Evolutionary conservation across 2,113 vertebrate genomes (phyloP).

Genomic region (Aptenodytes forsteri): DNA sequence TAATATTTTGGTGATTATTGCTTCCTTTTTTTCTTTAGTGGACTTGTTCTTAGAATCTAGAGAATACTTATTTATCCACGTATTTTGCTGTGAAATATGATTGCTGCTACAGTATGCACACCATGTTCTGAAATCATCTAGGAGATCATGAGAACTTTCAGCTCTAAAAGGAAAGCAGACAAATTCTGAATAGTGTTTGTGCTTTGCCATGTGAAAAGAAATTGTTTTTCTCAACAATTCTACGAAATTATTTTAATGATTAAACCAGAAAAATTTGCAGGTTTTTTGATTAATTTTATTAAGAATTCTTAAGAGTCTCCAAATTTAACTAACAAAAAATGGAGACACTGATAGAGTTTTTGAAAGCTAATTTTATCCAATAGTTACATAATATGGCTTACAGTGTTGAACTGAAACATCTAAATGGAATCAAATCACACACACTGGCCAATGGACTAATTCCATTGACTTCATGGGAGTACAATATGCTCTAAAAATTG

Average conservation of each 20-base stretch:
- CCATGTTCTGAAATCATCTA: background rate
- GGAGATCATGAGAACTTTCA: background rate
- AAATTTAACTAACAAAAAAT: background rate
- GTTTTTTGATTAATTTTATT: background rate
- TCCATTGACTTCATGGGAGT: background rate
- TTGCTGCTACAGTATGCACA: background rate
- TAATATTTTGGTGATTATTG: background rate
- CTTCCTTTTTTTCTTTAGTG: background rate
- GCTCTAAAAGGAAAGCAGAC: background rate
- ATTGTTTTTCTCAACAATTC: background rate
- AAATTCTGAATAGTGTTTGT: background rate
- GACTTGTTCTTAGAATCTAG: background rate
- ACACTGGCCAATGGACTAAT: accelerated
- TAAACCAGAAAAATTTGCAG: background rate
- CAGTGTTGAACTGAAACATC: background rate
- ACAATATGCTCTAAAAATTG: background rate
- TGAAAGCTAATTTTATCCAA: background rate
- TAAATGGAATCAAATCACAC: background rate
- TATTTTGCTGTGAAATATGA: background rate
- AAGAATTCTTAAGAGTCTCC: background rate
- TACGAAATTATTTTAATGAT: background rate
- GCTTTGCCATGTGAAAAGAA: background rate
- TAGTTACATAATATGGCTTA: background rate
- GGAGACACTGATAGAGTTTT: background rate
- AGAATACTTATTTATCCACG: background rate